phyloP scores from a whole-genome alignment of 2,888 invertebrate species.

The Embidobia sp. region DNA sequence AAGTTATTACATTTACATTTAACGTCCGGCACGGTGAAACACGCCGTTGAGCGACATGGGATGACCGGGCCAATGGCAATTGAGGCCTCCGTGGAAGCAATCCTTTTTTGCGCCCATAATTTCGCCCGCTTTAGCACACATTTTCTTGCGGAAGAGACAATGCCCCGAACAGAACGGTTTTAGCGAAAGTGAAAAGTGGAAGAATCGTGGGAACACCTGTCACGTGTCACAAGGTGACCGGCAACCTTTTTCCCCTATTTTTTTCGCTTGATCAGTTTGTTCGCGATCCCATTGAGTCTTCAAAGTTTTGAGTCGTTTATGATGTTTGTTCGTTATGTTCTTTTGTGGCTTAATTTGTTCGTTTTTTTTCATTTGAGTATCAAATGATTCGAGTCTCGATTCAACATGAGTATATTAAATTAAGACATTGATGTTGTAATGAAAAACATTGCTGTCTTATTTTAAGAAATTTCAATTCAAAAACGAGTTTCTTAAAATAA shows the following conservation, averaged over 20 bases:
- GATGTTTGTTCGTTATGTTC: neutral
- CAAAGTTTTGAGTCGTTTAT: neutral
- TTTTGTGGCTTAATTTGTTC: no score
- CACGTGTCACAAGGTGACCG: constrained; percentile 41
- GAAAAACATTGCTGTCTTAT: no score
- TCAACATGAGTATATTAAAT: no score
- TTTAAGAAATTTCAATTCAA: no score
- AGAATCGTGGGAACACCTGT: constrained; percentile 54
- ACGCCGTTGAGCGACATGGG: no score
- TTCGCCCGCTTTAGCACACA: constrained; percentile 9
- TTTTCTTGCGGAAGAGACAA: constrained; percentile 27
- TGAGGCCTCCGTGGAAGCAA: neutral
- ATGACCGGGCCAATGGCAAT: constrained; percentile 15
- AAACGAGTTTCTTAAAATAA: no score
- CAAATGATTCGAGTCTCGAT: no score
- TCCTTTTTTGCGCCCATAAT: constrained; percentile 5
- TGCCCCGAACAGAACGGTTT: constrained; percentile 18
- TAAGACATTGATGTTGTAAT: no score
- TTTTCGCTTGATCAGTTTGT: constrained; percentile 11
- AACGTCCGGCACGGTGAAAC: no score
- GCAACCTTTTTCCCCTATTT: constrained; percentile 19
- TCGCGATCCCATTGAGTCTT: neutral
- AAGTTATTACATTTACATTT: no score
- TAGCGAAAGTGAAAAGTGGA: constrained; percentile 47
- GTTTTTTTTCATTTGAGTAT: no score